phyloP scores from a whole-genome alignment of 2,113 vertebrate species.

The Anthoscopus minutus region DNA sequence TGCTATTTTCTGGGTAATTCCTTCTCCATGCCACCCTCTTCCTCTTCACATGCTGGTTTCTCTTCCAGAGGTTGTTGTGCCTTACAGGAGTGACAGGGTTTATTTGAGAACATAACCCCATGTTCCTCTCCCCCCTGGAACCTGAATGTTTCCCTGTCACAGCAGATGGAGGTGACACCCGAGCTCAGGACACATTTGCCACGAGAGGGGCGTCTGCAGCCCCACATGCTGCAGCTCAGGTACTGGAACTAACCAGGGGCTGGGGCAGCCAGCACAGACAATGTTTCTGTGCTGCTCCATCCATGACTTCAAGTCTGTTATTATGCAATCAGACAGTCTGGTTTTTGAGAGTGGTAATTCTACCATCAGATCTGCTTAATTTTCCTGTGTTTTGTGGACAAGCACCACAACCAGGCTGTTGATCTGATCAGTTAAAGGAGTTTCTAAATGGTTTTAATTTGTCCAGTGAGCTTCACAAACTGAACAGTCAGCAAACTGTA shows the following conservation, averaged over 20 bases:
- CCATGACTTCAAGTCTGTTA: background rate
- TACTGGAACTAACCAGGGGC: fast-evolving
- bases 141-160: background rate
- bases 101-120: background rate
- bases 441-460: background rate
- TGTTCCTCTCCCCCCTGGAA: background rate
- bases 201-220: background rate
- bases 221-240: background rate
- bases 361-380: background rate
- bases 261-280: background rate
- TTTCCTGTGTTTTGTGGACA: background rate
- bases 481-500: background rate
- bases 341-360: background rate
- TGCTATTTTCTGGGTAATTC: background rate
- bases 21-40: background rate
- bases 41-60: background rate
- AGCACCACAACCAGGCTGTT: background rate
- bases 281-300: background rate
- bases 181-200: background rate
- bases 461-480: background rate
- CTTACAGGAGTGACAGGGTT: background rate
- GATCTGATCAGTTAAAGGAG: background rate
- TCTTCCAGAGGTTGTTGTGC: background rate
- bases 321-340: background rate
- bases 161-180: background rate